Percentiles rank a stretch among this genome's conserved stretches.
Conservation (phyloP, 92 coral and sea anemone species). For the Montipora capitata region DNA sequence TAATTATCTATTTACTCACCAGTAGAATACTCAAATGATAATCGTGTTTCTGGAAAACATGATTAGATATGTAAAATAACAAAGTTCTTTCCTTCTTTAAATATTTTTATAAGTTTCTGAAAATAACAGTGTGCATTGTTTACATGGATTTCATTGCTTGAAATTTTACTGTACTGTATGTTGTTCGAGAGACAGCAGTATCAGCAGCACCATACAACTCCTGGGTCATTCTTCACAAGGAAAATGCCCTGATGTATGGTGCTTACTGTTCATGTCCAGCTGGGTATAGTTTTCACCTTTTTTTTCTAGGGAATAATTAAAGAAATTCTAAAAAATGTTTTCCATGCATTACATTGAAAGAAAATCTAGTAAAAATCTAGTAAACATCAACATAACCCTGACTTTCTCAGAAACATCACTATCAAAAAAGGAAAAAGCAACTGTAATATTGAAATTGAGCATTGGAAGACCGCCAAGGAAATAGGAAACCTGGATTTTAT, state of each 20-base stretch:
- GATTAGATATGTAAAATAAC: slow-evolving; percentile 12
- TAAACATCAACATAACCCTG: slow-evolving; percentile 43
- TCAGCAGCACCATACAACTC: background rate
- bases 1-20: background rate
- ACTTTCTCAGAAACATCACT: slow-evolving; percentile 45
- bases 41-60: slow-evolving; percentile 18
- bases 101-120: slow-evolving; percentile 5
- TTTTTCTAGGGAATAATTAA: background rate
- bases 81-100: slow-evolving; percentile 6
- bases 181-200: slow-evolving; percentile 18
- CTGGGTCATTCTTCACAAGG: background rate
- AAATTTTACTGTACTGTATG: slow-evolving; percentile 4
- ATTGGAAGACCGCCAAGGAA: slow-evolving; percentile 19
- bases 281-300: slow-evolving; percentile 2
- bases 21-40: slow-evolving; percentile 16
- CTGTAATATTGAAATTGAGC: slow-evolving; percentile 33
- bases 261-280: slow-evolving; percentile 7
- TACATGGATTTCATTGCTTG: slow-evolving; percentile 12
- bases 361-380: background rate
- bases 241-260: background rate
- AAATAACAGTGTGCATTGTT: slow-evolving; percentile 18
- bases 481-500: slow-evolving; percentile 33
- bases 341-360: background rate
- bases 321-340: background rate
- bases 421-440: slow-evolving; percentile 38